Evolutionary conservation across 2,113 vertebrate genomes (phyloP).

Genomic region (Scortum barcoo): DNA sequence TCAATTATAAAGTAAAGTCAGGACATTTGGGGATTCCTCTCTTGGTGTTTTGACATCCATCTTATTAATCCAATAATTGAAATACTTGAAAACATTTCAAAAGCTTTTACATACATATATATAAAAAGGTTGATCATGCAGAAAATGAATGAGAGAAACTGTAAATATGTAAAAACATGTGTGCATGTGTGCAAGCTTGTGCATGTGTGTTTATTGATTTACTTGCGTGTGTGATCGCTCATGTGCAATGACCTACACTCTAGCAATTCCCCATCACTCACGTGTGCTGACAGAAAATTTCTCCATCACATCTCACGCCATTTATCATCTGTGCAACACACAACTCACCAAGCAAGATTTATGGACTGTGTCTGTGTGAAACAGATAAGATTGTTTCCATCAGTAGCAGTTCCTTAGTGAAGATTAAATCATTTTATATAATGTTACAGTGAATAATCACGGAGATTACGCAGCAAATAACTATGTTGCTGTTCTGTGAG

Average conservation of each 20-base stretch:
- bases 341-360: slow-evolving; percentile 25
- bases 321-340: slow-evolving; percentile 30
- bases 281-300: slow-evolving; percentile 39
- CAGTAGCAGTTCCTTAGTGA: neutral
- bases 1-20: neutral
- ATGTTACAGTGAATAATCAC: neutral
- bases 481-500: neutral
- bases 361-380: neutral
- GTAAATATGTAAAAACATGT: neutral
- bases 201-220: neutral
- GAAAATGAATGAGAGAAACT: neutral
- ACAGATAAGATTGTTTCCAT: slow-evolving; percentile 4
- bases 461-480: neutral
- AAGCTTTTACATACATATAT: neutral
- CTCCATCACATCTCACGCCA: slow-evolving; percentile 8
- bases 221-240: neutral
- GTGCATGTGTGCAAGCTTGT: neutral
- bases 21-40: neutral
- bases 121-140: neutral
- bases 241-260: slow-evolving; percentile 11
- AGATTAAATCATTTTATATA: neutral
- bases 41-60: neutral
- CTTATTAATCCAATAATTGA: neutral
- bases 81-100: neutral
- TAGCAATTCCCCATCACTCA: slow-evolving; percentile 26